Evolutionary conservation across 1,140 invertebrate genomes (phyloP).

Genomic region (Antheraea pernyi): DNA sequence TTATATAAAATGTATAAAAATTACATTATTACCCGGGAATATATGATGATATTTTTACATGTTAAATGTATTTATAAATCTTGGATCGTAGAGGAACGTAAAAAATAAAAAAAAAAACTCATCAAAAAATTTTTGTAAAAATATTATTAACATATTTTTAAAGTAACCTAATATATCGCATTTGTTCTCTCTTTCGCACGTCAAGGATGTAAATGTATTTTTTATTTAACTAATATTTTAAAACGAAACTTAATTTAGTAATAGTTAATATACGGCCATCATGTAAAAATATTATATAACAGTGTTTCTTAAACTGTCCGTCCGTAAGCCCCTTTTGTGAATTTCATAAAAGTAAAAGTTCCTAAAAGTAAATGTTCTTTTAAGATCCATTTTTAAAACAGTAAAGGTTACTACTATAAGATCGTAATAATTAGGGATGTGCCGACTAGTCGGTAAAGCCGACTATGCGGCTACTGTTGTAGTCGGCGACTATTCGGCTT

Average conservation of each 20-base stretch:
- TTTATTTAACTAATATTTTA: neutral
- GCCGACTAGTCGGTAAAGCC: too few species aligned
- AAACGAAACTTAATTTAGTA: conserved; percentile 1
- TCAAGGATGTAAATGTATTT: neutral
- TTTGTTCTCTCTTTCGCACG: conserved; percentile 9
- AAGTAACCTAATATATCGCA: neutral
- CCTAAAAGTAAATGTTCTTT: neutral
- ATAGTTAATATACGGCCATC: neutral
- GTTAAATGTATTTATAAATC: too few species aligned
- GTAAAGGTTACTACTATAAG: too few species aligned
- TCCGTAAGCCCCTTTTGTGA: neutral
- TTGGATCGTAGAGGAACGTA: neutral
- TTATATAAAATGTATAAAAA: too few species aligned
- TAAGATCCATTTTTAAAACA: too few species aligned
- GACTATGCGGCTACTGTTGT: too few species aligned
- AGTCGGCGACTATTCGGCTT: too few species aligned
- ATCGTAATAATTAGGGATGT: too few species aligned
- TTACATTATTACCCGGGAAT: too few species aligned
- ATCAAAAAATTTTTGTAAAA: too few species aligned
- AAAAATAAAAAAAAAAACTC: neutral
- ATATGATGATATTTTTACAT: too few species aligned
- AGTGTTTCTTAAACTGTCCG: neutral
- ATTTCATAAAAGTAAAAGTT: neutral
- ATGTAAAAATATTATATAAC: neutral
- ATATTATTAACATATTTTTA: neutral